Evolutionary conservation across 2,113 vertebrate genomes (phyloP).

Genomic region (Neodontobutis hainanensis): DNA sequence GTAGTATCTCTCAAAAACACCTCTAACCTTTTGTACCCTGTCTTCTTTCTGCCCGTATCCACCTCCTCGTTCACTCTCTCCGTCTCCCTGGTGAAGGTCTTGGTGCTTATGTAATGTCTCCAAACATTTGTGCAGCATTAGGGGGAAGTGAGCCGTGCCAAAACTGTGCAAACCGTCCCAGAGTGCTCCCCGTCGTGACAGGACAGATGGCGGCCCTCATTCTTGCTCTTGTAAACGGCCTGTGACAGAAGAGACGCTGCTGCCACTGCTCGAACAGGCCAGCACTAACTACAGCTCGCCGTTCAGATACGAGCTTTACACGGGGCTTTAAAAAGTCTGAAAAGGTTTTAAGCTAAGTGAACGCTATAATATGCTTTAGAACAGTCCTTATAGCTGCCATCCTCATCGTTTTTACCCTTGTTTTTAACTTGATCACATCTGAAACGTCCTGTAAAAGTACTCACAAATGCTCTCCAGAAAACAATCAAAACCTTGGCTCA

Average conservation of each 20-base stretch:
- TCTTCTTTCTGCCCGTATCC: slow-evolving; percentile 11
- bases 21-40: slow-evolving; percentile 23
- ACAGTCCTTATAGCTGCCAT: no score
- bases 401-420: no score
- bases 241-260: slow-evolving; percentile 67
- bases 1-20: no score
- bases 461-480: slow-evolving; percentile 41
- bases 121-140: slow-evolving; percentile 77
- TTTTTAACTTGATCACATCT: no score
- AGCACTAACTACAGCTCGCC: slow-evolving; percentile 29
- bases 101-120: slow-evolving; percentile 70
- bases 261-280: slow-evolving; percentile 54
- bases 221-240: slow-evolving; percentile 72
- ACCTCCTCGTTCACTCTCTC: slow-evolving; percentile 14
- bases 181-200: slow-evolving; percentile 68
- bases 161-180: slow-evolving; percentile 72
- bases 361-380: no score
- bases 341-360: no score
- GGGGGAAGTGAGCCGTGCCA: slow-evolving; percentile 74
- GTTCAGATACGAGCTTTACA: no score
- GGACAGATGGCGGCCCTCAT: slow-evolving; percentile 79
- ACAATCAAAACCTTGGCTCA: slow-evolving; percentile 14
- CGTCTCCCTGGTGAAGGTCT: slow-evolving; percentile 42
- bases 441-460: no score
- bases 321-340: no score